Evolutionary conservation across 2,113 vertebrate genomes (phyloP).

Genomic region (Brachyhypopomus occidentalis): DNA sequence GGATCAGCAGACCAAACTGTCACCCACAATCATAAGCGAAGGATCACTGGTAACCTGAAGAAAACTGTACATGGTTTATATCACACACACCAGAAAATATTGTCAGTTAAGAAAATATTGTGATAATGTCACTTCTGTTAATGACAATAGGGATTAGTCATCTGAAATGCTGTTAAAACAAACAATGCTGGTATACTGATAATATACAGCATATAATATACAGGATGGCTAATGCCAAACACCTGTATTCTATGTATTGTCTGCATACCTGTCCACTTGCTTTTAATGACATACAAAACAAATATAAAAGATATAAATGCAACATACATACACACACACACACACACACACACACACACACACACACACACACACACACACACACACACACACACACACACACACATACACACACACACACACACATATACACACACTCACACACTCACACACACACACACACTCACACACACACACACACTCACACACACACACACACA

Average conservation of each 20-base stretch:
- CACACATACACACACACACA: background rate
- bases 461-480: background rate
- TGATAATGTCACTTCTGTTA: no score
- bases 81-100: no score
- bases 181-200: no score
- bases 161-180: no score
- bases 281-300: background rate
- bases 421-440: background rate
- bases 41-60: background rate
- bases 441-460: background rate
- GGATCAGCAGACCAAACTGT: background rate
- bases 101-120: no score
- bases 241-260: no score
- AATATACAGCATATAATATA: no score
- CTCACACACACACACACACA: background rate
- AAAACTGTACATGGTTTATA: no score
- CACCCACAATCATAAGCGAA: background rate
- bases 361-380: conserved; percentile 4
- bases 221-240: no score
- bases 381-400: background rate
- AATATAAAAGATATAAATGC: background rate
- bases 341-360: background rate
- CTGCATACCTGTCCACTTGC: no score
- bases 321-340: background rate
- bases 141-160: background rate